Evolutionary conservation across 2,797 vertebrate species (phyloP).

Genomic region (Paratrypauchen microcephalus): DNA sequence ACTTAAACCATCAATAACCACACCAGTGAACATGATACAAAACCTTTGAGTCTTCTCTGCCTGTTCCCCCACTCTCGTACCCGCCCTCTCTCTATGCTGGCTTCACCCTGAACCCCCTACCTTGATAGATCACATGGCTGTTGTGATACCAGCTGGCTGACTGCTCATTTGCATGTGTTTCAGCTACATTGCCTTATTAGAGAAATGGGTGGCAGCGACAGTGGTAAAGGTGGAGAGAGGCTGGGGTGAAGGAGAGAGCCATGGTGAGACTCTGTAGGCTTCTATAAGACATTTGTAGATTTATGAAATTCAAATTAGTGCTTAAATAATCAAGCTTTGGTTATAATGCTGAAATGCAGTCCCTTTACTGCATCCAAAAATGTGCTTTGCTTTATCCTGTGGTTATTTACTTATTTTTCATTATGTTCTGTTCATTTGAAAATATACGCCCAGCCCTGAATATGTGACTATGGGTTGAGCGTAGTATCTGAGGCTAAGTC

Average conservation of each 20-base stretch:
- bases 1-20: neutral
- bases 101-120: slow-evolving; percentile 73
- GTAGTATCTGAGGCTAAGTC: neutral
- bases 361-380: neutral
- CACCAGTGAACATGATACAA: slow-evolving; percentile 32
- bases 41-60: slow-evolving; percentile 52
- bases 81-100: slow-evolving; percentile 41
- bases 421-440: neutral
- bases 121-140: slow-evolving; percentile 78
- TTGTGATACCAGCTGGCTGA: slow-evolving; percentile 80
- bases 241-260: slow-evolving; percentile 31
- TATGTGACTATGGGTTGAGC: neutral
- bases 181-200: slow-evolving; percentile 70
- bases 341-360: slow-evolving; percentile 6
- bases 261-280: slow-evolving; percentile 16
- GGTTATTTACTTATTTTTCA: neutral
- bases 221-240: slow-evolving; percentile 40
- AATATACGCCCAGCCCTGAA: neutral
- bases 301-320: neutral
- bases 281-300: slow-evolving; percentile 19
- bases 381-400: neutral
- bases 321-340: neutral
- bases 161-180: slow-evolving; percentile 79
- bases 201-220: slow-evolving; percentile 35
- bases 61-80: slow-evolving; percentile 14